These are phyloP conservation scores for Epinephelus cyanopodus DNA, from an alignment of 2,113 vertebrate genomes.

Conservation along the genomic window DNA sequence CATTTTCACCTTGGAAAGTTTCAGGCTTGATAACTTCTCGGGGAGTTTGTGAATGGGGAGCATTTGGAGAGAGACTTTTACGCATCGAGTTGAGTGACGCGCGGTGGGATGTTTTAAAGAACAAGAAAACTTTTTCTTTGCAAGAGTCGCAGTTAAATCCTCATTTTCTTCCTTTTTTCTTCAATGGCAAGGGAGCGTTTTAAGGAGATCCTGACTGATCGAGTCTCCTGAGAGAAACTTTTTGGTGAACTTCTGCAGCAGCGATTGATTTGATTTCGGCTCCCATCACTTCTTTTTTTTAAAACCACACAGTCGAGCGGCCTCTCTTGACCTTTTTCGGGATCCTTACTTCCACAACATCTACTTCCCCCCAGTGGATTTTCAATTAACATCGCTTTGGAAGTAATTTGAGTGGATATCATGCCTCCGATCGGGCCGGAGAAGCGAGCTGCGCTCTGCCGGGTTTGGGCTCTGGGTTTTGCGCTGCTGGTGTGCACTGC, in stretches of 20 bases:
- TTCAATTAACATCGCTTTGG: slow-evolving; percentile 34
- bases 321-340: slow-evolving; percentile 24
- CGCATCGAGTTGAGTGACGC: slow-evolving; percentile 66
- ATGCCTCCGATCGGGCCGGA: slow-evolving; percentile 82
- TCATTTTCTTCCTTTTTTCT: background rate
- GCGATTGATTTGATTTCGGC: slow-evolving; percentile 37
- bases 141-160: slow-evolving; percentile 26
- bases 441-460: slow-evolving; percentile 78
- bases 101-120: slow-evolving; percentile 9
- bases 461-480: slow-evolving; percentile 81
- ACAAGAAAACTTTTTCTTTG: slow-evolving; percentile 4
- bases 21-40: slow-evolving; percentile 48
- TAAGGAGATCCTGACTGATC: slow-evolving; percentile 37
- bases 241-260: slow-evolving; percentile 66
- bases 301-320: slow-evolving; percentile 6
- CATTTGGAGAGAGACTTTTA: slow-evolving; percentile 64
- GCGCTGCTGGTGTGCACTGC: slow-evolving; percentile 82
- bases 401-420: slow-evolving; percentile 67
- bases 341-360: slow-evolving; percentile 33
- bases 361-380: slow-evolving; percentile 33
- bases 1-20: slow-evolving; percentile 62
- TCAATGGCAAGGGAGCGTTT: slow-evolving; percentile 55
- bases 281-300: slow-evolving; percentile 10
- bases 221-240: slow-evolving; percentile 63
- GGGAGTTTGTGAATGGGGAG: slow-evolving; percentile 60